Evolutionary conservation across 2,888 invertebrate genomes (phyloP).

Genomic region (Sympetrum striolatum): DNA sequence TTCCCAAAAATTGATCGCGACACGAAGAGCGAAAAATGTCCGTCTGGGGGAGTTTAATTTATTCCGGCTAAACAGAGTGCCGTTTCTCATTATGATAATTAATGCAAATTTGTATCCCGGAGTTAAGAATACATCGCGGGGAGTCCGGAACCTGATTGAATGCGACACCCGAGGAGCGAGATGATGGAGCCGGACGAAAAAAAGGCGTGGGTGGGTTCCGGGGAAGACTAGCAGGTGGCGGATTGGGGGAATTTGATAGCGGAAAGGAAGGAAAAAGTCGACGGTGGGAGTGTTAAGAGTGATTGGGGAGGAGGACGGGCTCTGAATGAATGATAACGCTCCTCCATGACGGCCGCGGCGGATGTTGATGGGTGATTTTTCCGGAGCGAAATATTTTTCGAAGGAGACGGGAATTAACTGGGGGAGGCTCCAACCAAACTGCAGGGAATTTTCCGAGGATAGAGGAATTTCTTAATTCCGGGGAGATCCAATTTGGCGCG

Average conservation of each 20-base stretch:
- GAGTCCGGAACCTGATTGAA: constrained; percentile 38
- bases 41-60: constrained; percentile 19
- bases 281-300: background rate
- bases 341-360: background rate
- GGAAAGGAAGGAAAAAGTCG: background rate
- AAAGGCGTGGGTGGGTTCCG: background rate
- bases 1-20: constrained; percentile 26
- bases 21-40: background rate
- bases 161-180: constrained; percentile 12
- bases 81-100: constrained; percentile 40
- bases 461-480: background rate
- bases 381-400: no score
- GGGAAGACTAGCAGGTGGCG: background rate
- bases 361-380: background rate
- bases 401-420: background rate
- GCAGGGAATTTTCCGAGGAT: background rate
- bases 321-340: background rate
- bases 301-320: background rate
- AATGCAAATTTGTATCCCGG: constrained; percentile 39
- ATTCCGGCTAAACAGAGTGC: constrained; percentile 15
- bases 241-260: background rate
- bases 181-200: background rate
- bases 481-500: background rate
- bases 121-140: constrained; percentile 37
- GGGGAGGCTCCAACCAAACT: background rate